phyloP scores from a whole-genome alignment of 2,113 vertebrate species.

The Mus musculus region DNA sequence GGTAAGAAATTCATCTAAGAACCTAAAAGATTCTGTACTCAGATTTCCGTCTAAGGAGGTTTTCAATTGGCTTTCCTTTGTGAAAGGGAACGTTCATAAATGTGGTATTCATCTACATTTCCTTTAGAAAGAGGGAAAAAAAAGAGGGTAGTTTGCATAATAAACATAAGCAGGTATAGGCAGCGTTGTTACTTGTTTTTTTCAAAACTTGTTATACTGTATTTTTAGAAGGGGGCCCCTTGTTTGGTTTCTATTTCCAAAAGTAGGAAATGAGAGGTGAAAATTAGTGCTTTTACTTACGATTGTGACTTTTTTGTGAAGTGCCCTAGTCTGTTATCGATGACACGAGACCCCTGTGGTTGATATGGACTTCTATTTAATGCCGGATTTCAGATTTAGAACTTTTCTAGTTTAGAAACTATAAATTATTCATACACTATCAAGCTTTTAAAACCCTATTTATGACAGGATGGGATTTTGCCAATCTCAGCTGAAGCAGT shows the following conservation, averaged over 20 bases:
- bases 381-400: conserved; percentile 78
- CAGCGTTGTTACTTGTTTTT: not conserved
- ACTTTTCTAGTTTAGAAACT: conserved; percentile 78
- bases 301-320: conserved; percentile 68
- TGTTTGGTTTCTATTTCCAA: conserved; percentile 60
- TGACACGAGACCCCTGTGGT: conserved; percentile 57
- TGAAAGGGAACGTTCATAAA: conserved; percentile 23
- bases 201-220: conserved; percentile 33
- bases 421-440: conserved; percentile 88
- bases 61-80: conserved; percentile 29
- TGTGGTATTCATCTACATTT: not conserved
- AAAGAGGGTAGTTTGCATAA: not conserved
- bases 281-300: conserved; percentile 47
- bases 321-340: conserved; percentile 33
- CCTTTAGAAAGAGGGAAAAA: not conserved
- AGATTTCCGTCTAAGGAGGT: not conserved
- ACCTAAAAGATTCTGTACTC: not conserved
- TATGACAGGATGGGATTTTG: conserved; percentile 86
- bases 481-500: conserved; percentile 83
- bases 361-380: conserved; percentile 73
- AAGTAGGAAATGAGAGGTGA: conserved; percentile 47
- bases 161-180: not conserved
- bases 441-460: conserved; percentile 86
- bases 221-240: conserved; percentile 3
- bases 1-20: conserved; percentile 7